Evolutionary conservation across 2,888 invertebrate species (phyloP).

Genomic region (Timandra comae): DNA sequence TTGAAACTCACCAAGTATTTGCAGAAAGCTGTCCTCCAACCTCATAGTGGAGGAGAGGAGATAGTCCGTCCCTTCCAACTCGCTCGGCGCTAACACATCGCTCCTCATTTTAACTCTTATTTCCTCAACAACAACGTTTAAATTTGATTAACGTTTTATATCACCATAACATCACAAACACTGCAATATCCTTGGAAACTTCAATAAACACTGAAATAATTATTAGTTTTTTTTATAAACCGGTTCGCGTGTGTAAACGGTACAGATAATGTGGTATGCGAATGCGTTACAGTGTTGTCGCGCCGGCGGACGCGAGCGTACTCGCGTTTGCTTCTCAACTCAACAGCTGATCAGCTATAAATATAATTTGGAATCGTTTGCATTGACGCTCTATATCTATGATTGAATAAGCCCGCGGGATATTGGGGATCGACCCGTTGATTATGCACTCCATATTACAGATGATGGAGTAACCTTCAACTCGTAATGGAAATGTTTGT

Average conservation of each 20-base stretch:
- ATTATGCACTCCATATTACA: too few relatives aligned
- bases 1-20: conserved; percentile 75
- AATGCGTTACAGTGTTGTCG: too few relatives aligned
- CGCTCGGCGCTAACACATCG: conserved; percentile 70
- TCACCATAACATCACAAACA: conserved; percentile 20
- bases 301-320: conserved; percentile 9
- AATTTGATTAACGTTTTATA: conserved; percentile 20
- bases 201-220: too few relatives aligned
- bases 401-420: too few relatives aligned
- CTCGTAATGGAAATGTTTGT: too few relatives aligned
- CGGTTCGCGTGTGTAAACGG: too few relatives aligned
- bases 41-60: conserved; percentile 79
- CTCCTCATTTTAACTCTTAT: conserved; percentile 61
- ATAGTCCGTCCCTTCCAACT: conserved; percentile 79
- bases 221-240: too few relatives aligned
- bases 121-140: conserved; percentile 34
- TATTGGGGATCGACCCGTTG: too few relatives aligned
- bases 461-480: too few relatives aligned
- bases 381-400: too few relatives aligned
- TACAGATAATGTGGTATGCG: too few relatives aligned
- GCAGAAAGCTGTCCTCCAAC: conserved; percentile 78
- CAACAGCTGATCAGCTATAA: conserved; percentile 72
- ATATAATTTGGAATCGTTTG: conserved; percentile 61
- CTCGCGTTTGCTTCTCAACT: conserved; percentile 19
- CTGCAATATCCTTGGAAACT: conserved; percentile 25